Percentiles rank a stretch among this genome's conserved stretches.
phyloP scores from a whole-genome alignment of 2,797 vertebrate genomes.

The Gila robusta region DNA sequence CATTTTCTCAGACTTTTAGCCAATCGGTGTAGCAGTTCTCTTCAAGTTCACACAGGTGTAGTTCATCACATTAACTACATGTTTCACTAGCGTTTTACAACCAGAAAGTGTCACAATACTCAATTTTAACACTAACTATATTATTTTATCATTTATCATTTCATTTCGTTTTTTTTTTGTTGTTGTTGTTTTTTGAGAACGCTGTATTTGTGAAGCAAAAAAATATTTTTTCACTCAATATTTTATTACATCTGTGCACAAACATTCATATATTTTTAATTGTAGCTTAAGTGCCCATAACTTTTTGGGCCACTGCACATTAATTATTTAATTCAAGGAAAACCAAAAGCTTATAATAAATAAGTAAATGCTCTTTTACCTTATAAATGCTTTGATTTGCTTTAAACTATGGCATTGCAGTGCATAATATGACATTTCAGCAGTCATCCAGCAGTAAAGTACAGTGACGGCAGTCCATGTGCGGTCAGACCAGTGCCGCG shows the following conservation, averaged over 20 bases:
- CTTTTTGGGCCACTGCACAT: not conserved
- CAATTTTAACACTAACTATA: not conserved
- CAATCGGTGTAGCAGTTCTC: not conserved
- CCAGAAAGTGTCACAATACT: too few relatives aligned
- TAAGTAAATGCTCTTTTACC: not conserved
- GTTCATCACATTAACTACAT: not conserved
- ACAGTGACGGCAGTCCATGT: not conserved
- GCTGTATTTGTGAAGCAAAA: not conserved
- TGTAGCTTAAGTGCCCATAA: not conserved
- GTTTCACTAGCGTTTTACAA: not conserved
- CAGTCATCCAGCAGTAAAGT: not conserved
- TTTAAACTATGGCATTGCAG: not conserved
- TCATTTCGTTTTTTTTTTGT: too few relatives aligned
- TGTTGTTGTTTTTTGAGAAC: not conserved
- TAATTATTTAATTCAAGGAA: not conserved
- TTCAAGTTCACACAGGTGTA: not conserved
- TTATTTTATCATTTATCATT: not conserved
- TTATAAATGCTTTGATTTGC: not conserved
- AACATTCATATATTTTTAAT: not conserved
- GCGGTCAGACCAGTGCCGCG: constrained; percentile 60
- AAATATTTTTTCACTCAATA: not conserved
- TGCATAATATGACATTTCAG: not conserved
- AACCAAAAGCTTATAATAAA: not conserved
- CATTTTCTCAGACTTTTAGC: not conserved
- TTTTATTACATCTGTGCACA: not conserved